phyloP scores from a whole-genome alignment of 1,140 invertebrate species.

The Mycetomoellerius zeteki region DNA sequence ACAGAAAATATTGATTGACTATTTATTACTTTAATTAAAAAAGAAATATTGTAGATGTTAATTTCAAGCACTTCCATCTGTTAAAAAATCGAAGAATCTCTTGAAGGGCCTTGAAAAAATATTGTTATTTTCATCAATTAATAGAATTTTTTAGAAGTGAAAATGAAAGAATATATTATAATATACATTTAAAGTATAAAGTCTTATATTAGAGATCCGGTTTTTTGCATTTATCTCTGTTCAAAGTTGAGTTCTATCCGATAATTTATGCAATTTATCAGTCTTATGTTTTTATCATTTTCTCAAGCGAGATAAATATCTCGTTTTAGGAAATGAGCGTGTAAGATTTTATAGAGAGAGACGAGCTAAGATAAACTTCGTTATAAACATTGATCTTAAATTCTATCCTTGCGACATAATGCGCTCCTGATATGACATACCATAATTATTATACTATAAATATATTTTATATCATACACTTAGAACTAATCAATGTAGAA shows the following conservation, averaged over 20 bases:
- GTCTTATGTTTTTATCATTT: constrained; percentile 38
- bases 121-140: neutral
- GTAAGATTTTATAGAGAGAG: neutral
- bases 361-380: neutral
- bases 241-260: neutral
- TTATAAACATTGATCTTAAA: neutral
- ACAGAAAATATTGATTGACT: too few relatives aligned
- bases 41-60: neutral
- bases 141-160: neutral
- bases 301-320: neutral
- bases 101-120: neutral
- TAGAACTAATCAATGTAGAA: constrained; percentile 39
- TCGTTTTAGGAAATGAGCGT: constrained; percentile 8
- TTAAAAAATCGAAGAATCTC: neutral
- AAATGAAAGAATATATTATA: neutral
- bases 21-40: too few relatives aligned
- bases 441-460: constrained; percentile 21
- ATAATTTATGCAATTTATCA: constrained; percentile 30
- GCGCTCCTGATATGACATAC: neutral
- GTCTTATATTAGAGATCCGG: neutral
- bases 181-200: neutral
- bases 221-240: neutral
- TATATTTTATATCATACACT: constrained; percentile 5
- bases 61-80: neutral
- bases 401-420: constrained; percentile 12